Percentiles rank a stretch among this genome's conserved stretches.
These are phyloP conservation scores for Dicycla oo DNA, from an alignment of 2,888 invertebrate species.

Conservation along the genomic window DNA sequence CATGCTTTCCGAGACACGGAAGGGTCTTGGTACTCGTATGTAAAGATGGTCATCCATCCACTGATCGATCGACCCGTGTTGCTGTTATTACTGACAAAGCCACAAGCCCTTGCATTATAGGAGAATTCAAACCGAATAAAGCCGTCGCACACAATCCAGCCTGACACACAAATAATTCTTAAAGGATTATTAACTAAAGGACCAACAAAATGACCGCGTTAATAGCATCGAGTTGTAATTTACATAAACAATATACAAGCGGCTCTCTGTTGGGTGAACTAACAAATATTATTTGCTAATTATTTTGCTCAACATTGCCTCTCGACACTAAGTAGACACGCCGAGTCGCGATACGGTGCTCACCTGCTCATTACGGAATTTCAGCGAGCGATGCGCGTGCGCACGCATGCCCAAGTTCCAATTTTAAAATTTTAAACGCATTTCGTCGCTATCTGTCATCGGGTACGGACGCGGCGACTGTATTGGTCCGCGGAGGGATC, in stretches of 20 bases:
- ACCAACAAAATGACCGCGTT: slow-evolving; percentile 50
- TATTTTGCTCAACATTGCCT: slow-evolving; percentile 74
- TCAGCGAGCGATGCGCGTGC: slow-evolving; percentile 76
- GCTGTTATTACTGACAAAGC: too few species aligned
- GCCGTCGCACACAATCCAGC: slow-evolving; percentile 42
- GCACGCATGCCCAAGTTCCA: slow-evolving; percentile 77
- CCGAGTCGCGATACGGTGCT: slow-evolving; percentile 75
- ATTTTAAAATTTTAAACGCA: slow-evolving; percentile 83
- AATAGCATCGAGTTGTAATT: slow-evolving; percentile 60
- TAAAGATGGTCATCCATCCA: too few species aligned
- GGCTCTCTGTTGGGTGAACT: slow-evolving; percentile 64
- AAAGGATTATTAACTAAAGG: slow-evolving; percentile 52
- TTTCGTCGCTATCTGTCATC: slow-evolving; percentile 88
- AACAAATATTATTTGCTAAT: slow-evolving; percentile 79
- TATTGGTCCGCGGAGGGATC: slow-evolving; percentile 71
- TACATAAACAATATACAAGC: slow-evolving; percentile 64
- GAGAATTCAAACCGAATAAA: slow-evolving; percentile 53
- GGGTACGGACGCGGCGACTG: slow-evolving; percentile 77
- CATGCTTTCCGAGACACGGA: too few species aligned
- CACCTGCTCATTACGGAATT: slow-evolving; percentile 86
- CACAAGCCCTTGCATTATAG: slow-evolving; percentile 6
- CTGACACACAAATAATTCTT: slow-evolving; percentile 50
- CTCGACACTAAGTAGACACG: slow-evolving; percentile 83
- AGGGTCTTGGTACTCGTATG: too few species aligned
- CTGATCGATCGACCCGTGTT: too few species aligned